Conservation (phyloP, 2,797 vertebrate genomes). For the Semotilus atromaculatus region DNA sequence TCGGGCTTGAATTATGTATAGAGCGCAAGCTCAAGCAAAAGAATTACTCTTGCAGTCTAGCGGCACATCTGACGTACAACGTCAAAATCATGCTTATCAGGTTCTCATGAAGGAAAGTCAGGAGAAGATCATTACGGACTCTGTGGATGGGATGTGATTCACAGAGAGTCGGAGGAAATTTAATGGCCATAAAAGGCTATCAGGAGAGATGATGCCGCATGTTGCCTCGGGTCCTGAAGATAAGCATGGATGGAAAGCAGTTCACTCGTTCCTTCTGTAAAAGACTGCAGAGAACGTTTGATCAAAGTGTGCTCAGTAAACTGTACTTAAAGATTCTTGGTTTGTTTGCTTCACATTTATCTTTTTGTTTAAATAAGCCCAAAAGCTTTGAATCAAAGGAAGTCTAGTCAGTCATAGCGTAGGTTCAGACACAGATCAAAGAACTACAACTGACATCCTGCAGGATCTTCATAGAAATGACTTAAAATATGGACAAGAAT, state of each 20-base stretch:
- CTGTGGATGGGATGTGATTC: background rate
- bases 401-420: background rate
- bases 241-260: background rate
- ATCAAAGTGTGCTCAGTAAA: background rate
- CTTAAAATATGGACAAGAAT: background rate
- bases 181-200: constrained; percentile 30
- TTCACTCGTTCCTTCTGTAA: background rate
- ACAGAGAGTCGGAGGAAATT: constrained; percentile 3
- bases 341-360: background rate
- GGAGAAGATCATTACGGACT: background rate
- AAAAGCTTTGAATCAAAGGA: background rate
- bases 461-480: background rate
- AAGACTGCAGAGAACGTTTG: background rate
- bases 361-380: constrained; percentile 3
- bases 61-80: background rate
- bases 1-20: constrained; percentile 51
- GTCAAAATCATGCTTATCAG: constrained; percentile 20
- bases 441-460: background rate
- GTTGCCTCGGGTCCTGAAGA: background rate
- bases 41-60: background rate
- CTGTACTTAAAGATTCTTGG: background rate
- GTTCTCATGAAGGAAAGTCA: background rate
- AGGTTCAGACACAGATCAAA: background rate
- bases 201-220: constrained; percentile 5
- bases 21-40: constrained; percentile 11